A percentile compares a stretch with the other conserved stretches of the same genome.
Evolutionary conservation across 2,113 vertebrate genomes (phyloP).

Genomic region (Willisornis vidua): DNA sequence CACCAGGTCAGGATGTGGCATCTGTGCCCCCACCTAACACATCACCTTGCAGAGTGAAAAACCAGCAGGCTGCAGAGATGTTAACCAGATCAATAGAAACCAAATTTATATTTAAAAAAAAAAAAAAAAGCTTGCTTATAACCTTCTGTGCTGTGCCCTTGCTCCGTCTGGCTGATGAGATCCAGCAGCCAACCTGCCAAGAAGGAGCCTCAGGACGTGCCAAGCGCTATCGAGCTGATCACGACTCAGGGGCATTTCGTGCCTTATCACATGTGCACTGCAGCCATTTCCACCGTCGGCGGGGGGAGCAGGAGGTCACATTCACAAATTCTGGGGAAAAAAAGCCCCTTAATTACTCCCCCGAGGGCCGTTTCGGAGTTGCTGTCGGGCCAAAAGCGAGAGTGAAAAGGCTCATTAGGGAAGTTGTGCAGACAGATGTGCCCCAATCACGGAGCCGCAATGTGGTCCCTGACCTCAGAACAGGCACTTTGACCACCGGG

Average conservation of each 20-base stretch:
- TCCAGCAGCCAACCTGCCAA: not conserved
- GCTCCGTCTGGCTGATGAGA: not conserved
- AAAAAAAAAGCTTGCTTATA: not conserved
- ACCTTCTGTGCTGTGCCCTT: not conserved
- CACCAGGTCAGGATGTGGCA: not conserved
- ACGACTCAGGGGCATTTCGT: not conserved
- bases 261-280: not conserved
- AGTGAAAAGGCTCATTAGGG: not conserved
- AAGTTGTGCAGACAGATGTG: constrained; percentile 3
- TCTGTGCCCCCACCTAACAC: rapidly evolving
- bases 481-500: not conserved
- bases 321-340: not conserved
- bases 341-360: constrained; percentile 15
- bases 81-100: not conserved
- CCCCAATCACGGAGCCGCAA: not conserved
- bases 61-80: not conserved
- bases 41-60: not conserved
- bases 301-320: not conserved
- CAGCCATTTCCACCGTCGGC: not conserved
- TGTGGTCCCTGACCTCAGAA: not conserved
- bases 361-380: not conserved
- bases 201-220: not conserved
- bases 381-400: not conserved
- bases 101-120: not conserved
- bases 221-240: not conserved